Percentiles rank a stretch among this genome's conserved stretches.
Evolutionary conservation across 2,797 vertebrate species (phyloP).

Genomic region (Pampus argenteus): DNA sequence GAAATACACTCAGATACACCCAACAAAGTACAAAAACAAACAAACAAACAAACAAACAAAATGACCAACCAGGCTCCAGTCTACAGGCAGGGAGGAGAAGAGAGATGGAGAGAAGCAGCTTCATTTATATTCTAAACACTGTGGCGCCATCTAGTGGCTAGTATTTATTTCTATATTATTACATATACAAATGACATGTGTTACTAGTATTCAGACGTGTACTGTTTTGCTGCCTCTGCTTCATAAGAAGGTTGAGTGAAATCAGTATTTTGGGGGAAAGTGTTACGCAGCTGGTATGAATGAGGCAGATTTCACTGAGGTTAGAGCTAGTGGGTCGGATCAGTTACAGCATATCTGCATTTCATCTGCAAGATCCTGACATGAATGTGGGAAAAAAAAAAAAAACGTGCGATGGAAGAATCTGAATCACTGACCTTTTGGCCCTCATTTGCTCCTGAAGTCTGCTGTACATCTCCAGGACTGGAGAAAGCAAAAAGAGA

Average conservation of each 20-base stretch:
- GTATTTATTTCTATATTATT: too few species aligned
- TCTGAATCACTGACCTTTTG: conserved; percentile 84
- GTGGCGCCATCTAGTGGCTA: conserved; percentile 72
- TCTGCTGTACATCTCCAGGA: conserved; percentile 97
- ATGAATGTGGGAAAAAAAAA: neutral
- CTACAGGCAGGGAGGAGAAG: conserved; percentile 40
- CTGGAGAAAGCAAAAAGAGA: conserved; percentile 71
- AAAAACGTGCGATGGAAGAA: too few species aligned
- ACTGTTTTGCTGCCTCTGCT: too few species aligned
- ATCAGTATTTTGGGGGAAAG: too few species aligned
- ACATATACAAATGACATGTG: too few species aligned
- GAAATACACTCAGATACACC: conserved; percentile 41
- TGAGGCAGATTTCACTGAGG: too few species aligned
- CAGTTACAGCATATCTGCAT: neutral
- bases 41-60: conserved; percentile 73
- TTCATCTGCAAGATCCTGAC: neutral
- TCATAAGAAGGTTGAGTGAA: too few species aligned
- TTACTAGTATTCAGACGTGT: too few species aligned
- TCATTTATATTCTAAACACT: neutral
- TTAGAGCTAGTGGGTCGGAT: too few species aligned
- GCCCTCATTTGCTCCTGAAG: conserved; percentile 95
- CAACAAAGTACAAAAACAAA: conserved; percentile 66
- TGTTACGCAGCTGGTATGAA: too few species aligned
- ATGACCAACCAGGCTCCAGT: conserved; percentile 58
- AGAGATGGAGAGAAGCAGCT: neutral